These are phyloP conservation scores for Mionectes olivaceus DNA, from an alignment of 2,797 vertebrate genomes.

Conservation along the genomic window DNA sequence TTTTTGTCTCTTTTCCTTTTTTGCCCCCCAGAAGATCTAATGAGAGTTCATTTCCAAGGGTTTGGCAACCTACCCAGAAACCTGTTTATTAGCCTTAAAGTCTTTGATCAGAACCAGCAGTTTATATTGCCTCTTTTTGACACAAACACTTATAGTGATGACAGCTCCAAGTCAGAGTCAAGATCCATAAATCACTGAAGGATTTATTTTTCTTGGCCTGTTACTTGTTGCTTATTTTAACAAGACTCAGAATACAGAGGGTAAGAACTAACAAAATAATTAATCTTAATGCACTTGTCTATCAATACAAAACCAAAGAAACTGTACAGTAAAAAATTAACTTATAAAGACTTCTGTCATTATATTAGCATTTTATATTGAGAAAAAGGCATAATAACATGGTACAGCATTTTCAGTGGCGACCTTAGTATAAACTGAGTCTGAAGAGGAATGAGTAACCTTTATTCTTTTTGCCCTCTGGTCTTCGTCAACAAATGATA, in stretches of 20 bases:
- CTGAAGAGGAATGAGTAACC: background rate
- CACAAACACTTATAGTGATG: conserved; percentile 13
- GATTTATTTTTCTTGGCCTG: conserved; percentile 47
- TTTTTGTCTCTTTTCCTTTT: background rate
- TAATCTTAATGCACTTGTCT: background rate
- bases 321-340: background rate
- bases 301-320: accelerated
- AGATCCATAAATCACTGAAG: conserved; percentile 44
- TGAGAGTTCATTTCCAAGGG: background rate
- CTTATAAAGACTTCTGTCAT: background rate
- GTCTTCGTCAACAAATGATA: background rate
- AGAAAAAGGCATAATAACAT: background rate
- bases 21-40: background rate
- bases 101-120: conserved; percentile 39
- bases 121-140: conserved; percentile 2
- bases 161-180: conserved; percentile 24
- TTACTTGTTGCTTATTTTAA: background rate
- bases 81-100: conserved; percentile 38
- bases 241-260: background rate
- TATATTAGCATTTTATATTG: background rate
- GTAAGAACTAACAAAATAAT: background rate
- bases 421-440: background rate
- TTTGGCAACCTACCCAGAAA: conserved; percentile 26
- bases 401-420: background rate
- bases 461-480: background rate